A percentile compares a stretch with the other conserved stretches of the same genome.
Conservation (phyloP, 2,797 vertebrate species). For the Margarornis squamiger region DNA sequence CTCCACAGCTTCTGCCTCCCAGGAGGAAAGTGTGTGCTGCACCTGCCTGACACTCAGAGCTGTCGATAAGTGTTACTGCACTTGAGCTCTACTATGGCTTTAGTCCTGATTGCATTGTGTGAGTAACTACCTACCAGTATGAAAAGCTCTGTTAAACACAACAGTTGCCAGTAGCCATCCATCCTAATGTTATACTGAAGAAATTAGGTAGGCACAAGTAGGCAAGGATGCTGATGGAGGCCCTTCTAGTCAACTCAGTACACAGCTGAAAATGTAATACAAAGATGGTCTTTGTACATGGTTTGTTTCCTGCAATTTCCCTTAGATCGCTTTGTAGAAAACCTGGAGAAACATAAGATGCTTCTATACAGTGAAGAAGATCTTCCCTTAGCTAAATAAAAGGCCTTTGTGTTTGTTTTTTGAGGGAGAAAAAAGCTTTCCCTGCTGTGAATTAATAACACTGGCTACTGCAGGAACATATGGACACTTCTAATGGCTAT, state of each 20-base stretch:
- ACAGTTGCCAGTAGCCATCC: not conserved
- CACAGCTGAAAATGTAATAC: not conserved
- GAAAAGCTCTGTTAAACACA: not conserved
- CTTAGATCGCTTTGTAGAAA: not conserved
- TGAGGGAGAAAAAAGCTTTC: not conserved
- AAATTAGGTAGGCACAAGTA: not conserved
- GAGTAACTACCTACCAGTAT: not conserved
- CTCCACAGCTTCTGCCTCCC: not conserved
- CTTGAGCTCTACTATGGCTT: accelerated
- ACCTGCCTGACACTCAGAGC: not conserved
- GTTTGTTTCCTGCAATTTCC: not conserved
- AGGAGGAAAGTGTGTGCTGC: not conserved
- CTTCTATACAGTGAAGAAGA: not conserved
- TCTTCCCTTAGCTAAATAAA: not conserved
- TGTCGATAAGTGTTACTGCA: not conserved
- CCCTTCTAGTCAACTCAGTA: not conserved
- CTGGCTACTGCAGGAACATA: not conserved
- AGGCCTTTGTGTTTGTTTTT: not conserved
- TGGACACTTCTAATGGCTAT: not conserved
- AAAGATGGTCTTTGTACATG: not conserved
- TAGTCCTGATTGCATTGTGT: not conserved
- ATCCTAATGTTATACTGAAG: not conserved
- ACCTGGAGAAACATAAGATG: not conserved
- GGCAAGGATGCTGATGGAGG: not conserved
- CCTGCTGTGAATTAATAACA: conserved; percentile 14